Conservation (phyloP, 2,888 invertebrate genomes). For the Nasonia oneida region DNA sequence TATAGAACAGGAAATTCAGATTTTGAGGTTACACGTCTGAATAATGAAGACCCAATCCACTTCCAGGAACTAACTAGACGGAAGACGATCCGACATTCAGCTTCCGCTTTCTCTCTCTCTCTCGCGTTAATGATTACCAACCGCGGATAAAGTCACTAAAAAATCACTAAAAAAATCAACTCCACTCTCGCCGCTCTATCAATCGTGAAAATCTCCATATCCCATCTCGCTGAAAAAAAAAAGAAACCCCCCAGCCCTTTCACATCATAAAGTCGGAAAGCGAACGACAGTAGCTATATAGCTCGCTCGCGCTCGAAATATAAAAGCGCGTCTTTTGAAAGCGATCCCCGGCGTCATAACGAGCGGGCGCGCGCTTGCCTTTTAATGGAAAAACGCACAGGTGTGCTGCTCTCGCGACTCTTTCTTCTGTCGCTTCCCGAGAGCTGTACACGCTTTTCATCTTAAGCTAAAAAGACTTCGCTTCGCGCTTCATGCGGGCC, state of each 20-base stretch:
- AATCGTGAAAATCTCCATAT: not conserved
- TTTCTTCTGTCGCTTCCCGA: not conserved
- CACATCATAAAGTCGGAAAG: not conserved
- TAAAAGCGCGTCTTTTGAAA: conserved; percentile 46
- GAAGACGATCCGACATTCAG: no score
- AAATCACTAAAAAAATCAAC: not conserved
- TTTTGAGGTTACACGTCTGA: no score
- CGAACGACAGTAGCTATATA: not conserved
- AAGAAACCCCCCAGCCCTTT: not conserved
- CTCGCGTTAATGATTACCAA: no score
- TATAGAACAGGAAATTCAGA: no score
- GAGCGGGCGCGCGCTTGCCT: not conserved
- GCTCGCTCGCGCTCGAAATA: not conserved
- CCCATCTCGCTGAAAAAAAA: not conserved
- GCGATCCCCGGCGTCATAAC: conserved; percentile 41
- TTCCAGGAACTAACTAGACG: no score
- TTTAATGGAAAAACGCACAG: conserved; percentile 48
- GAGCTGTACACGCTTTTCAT: not conserved
- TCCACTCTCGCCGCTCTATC: not conserved
- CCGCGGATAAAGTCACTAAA: no score
- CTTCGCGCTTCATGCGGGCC: not conserved
- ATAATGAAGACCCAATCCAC: no score
- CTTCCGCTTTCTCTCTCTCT: no score
- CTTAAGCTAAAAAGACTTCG: conserved; percentile 7
- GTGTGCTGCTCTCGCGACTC: not conserved